Conservation (phyloP, 2,888 invertebrate genomes). For the Frankliniella fusca region DNA sequence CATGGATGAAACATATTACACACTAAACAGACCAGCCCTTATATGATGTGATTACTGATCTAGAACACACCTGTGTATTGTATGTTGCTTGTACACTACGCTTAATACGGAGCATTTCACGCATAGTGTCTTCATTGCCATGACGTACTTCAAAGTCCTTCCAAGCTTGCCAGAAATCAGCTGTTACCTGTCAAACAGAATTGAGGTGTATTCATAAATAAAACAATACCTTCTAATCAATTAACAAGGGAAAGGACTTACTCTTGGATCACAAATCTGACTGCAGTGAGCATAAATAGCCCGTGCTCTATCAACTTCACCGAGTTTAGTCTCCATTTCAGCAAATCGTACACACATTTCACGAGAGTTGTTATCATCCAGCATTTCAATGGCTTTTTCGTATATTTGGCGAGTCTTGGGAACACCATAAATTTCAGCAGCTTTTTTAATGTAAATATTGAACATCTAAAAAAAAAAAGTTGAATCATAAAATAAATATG, state of each 20-base stretch:
- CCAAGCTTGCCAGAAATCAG: conserved; percentile 98
- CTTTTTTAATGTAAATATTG: conserved; percentile 97
- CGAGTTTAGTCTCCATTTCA: conserved; percentile 96
- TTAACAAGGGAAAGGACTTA: conserved; percentile 46
- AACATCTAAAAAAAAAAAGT: conserved; percentile 69
- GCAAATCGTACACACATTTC: conserved; percentile 96
- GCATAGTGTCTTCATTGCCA: conserved; percentile 98
- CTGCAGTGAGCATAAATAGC: conserved; percentile 97
- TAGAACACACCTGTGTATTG: conserved; percentile 74
- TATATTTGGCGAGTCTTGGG: conserved; percentile 96
- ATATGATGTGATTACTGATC: not conserved
- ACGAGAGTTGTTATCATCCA: conserved; percentile 84
- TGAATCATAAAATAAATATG: conserved; percentile 32
- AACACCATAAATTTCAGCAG: conserved; percentile 95
- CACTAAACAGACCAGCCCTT: not conserved
- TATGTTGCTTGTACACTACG: conserved; percentile 96
- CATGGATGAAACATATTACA: not conserved
- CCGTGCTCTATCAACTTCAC: conserved; percentile 95
- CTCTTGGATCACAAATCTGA: conserved; percentile 98
- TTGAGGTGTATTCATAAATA: conserved; percentile 27
- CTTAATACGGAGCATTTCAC: conserved; percentile 97
- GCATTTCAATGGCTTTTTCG: conserved; percentile 92
- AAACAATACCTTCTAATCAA: not conserved
- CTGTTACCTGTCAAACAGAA: conserved; percentile 55
- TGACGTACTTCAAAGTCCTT: conserved; percentile 98